Evolutionary conservation across 2,113 vertebrate species (phyloP).

Genomic region (Callopanchax toddi): DNA sequence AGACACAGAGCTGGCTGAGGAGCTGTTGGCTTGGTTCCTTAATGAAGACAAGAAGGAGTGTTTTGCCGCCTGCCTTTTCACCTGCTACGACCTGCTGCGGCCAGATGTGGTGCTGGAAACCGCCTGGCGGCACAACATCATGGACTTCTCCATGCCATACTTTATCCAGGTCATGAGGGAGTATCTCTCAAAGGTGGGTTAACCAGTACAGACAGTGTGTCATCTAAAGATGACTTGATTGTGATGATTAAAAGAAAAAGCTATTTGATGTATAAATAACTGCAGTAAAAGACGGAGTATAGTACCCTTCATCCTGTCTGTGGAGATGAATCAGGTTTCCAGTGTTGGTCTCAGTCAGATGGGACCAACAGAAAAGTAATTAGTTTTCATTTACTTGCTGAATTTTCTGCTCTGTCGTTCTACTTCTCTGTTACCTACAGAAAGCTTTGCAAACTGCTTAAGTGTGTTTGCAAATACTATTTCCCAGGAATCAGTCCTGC

Average conservation of each 20-base stretch:
- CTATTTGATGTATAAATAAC: no score
- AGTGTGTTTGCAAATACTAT: constrained; percentile 41
- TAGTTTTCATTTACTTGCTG: no score
- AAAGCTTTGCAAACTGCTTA: neutral
- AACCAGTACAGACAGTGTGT: neutral
- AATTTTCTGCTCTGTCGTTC: neutral
- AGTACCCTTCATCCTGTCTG: no score
- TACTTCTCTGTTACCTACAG: neutral
- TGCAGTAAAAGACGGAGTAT: no score
- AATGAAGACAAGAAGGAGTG: constrained; percentile 96
- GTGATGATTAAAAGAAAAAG: no score
- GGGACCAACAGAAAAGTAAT: neutral
- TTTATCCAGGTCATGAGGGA: constrained; percentile 99
- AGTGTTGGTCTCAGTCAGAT: no score
- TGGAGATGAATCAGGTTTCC: neutral
- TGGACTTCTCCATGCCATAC: constrained; percentile 99
- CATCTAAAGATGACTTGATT: neutral
- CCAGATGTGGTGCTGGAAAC: constrained; percentile 98
- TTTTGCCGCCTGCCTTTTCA: constrained; percentile 98
- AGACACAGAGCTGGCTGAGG: constrained; percentile 95
- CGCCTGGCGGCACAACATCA: constrained; percentile 98
- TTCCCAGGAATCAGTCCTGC: constrained; percentile 9
- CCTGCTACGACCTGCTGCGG: constrained; percentile 96
- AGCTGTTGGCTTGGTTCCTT: constrained; percentile 98
- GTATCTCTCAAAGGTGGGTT: constrained; percentile 95